Evolutionary conservation across 2,113 vertebrate genomes (phyloP).

Genomic region (Eulemur rufifrons): DNA sequence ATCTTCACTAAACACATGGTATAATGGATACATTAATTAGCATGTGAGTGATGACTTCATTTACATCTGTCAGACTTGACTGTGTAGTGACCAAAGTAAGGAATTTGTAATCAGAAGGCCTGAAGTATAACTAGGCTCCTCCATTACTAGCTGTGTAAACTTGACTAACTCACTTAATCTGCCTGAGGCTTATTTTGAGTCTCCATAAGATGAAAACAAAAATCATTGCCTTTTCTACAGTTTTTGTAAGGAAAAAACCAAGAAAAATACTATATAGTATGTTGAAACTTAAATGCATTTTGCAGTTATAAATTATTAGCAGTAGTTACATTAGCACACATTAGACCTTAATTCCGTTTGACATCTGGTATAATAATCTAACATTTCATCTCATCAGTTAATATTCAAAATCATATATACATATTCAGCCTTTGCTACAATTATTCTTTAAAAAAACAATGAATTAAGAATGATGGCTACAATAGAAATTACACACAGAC

Average conservation of each 20-base stretch:
- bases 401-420: background rate
- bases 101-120: background rate
- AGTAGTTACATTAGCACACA: background rate
- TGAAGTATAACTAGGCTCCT: background rate
- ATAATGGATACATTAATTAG: background rate
- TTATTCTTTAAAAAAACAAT: constrained; percentile 1
- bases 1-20: background rate
- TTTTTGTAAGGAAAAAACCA: background rate
- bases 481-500: background rate
- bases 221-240: background rate
- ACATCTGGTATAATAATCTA: background rate
- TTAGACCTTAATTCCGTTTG: background rate
- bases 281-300: background rate
- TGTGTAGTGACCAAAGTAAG: background rate
- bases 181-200: background rate
- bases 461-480: background rate
- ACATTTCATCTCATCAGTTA: background rate
- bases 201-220: background rate
- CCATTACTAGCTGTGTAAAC: background rate
- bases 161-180: background rate
- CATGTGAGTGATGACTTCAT: background rate
- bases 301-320: background rate
- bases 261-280: background rate
- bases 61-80: background rate
- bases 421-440: background rate